Base-by-base conservation (phyloP, 2,113 vertebrate species). In the Tauraco erythrolophus region DNA sequence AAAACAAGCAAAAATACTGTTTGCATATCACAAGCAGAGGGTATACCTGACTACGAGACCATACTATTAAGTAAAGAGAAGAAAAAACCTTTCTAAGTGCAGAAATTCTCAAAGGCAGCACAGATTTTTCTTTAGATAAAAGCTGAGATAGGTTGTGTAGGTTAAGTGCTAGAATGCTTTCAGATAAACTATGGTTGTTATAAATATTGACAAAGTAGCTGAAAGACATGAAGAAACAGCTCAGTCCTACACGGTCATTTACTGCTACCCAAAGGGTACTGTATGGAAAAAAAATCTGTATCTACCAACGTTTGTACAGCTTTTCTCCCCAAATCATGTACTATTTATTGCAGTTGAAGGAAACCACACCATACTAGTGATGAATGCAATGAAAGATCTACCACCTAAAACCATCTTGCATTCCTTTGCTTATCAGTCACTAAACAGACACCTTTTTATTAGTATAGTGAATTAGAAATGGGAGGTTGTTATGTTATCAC, bases 181-280 rank as follows among this genome's bases (percentile, higher is more conserved):
- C 50, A 89, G 53, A 71, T 75, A 92, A 79, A 83, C 39, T 66
- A 60, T 3, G 18, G 56, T 78, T 70, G 25, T 89, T 80, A 83
- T 17, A 96, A 93, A 92, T 77, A 91, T 51, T 80, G 88, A 91
- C 69, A 84, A 94, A 95, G 66, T 31, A 94, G 78, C n/a, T 87
- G 31, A 93, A 94, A 93, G 66, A 74, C 61, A 84, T 12, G 33
- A 96, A 91, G 62, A 90, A 90, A 75, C 35, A 97, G 57, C 45
- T 80, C 5, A 7, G 35, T 65, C 31, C 58, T 89, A 84, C 76
- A 27, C 39, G 78, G 69, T 72, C 90, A 84, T 70, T 94, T 96
- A 80, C 30, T 92, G 61, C 57, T 84, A 57, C 68, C 62, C 48
- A 92, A 87, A 90, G 28, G 60, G 24, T 69, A 72, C 15, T 35